A percentile compares a stretch with the other conserved stretches of the same genome.
Conservation (phyloP, 2,113 vertebrate species). For the Hipposideros armiger region DNA sequence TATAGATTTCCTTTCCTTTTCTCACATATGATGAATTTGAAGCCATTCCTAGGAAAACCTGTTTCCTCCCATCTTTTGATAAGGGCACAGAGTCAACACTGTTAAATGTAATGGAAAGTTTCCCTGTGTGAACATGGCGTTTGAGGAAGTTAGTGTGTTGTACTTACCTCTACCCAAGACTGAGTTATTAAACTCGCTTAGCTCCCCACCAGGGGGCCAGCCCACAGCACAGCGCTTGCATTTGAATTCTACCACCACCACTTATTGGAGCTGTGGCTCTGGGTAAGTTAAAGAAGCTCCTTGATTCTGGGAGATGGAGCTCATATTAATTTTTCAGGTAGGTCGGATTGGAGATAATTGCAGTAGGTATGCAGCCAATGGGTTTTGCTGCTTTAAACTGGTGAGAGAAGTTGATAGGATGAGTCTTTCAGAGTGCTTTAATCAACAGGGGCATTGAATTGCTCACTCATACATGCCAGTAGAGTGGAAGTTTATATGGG, state of each 20-base stretch:
- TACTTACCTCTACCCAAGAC: neutral
- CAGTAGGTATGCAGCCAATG: neutral
- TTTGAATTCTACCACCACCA: slow-evolving; percentile 12
- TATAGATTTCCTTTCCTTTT: slow-evolving; percentile 13
- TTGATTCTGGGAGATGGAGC: neutral
- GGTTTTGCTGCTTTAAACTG: slow-evolving; percentile 9
- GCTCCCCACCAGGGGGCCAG: neutral
- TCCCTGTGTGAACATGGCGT: neutral
- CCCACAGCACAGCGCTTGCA: neutral
- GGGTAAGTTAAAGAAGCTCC: neutral
- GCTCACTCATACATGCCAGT: neutral
- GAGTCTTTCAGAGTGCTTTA: neutral
- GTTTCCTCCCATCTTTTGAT: neutral
- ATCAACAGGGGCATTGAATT: neutral
- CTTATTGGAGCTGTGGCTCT: neutral
- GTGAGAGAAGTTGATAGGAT: neutral
- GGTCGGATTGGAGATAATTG: neutral
- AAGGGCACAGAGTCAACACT: neutral
- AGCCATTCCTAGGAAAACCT: neutral
- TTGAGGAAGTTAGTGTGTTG: neutral
- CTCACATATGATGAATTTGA: neutral
- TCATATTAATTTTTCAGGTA: neutral
- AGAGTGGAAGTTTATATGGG: neutral
- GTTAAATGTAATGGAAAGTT: neutral
- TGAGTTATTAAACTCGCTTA: neutral